Conservation (phyloP, 2,113 vertebrate genomes). For the Lipotes vexillifer region DNA sequence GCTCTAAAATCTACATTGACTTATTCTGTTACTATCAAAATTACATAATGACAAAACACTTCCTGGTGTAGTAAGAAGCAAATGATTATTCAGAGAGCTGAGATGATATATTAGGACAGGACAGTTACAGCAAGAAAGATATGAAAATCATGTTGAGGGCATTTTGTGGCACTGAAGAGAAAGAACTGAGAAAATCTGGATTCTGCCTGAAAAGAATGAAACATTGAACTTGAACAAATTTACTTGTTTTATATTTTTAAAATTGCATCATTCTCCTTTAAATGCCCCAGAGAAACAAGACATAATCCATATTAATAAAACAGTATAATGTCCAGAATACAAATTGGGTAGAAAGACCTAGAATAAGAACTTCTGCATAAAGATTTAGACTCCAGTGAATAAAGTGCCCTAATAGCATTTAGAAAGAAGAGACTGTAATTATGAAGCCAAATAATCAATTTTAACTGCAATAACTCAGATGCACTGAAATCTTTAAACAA, state of each 20-base stretch:
- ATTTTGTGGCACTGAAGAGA: neutral
- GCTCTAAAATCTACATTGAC: neutral
- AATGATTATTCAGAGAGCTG: neutral
- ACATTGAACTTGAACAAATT: neutral
- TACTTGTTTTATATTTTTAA: neutral
- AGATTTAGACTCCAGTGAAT: neutral
- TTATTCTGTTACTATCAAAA: conserved; percentile 33
- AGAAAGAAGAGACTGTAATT: neutral
- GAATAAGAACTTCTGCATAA: neutral
- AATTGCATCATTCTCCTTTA: neutral
- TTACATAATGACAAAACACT: conserved; percentile 21
- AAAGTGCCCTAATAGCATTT: neutral
- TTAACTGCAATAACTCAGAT: neutral
- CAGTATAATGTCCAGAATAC: neutral
- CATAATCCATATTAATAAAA: neutral
- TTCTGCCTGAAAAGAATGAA: neutral
- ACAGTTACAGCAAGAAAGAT: neutral
- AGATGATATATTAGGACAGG: neutral
- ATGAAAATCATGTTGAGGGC: neutral
- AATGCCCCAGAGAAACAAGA: neutral
- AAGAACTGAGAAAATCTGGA: neutral
- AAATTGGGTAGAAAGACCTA: neutral
- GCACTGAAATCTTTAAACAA: neutral
- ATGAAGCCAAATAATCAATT: neutral
- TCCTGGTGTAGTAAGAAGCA: neutral